Evolutionary conservation across 1,140 invertebrate species (phyloP).

Genomic region (Drosophila ficusphila): DNA sequence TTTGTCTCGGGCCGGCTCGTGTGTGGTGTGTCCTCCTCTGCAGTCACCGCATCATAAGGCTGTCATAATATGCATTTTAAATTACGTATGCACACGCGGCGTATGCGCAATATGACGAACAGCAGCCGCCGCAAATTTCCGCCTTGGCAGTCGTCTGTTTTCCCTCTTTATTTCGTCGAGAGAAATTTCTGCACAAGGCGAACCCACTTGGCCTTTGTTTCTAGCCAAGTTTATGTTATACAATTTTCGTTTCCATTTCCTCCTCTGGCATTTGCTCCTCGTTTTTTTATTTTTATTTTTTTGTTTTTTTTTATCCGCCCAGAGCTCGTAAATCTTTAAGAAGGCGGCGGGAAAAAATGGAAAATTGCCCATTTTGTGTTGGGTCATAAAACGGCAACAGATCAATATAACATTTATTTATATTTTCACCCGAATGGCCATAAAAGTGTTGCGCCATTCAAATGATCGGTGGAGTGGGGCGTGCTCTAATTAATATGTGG

Average conservation of each 20-base stretch:
- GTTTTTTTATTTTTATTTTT: no score
- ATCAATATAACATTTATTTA: slow-evolving; percentile 80
- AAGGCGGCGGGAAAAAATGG: slow-evolving; percentile 57
- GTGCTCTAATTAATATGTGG: slow-evolving; percentile 64
- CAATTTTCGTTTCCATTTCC: slow-evolving; percentile 48
- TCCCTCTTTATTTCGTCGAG: slow-evolving; percentile 9
- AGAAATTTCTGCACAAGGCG: slow-evolving; percentile 26
- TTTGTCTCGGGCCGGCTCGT: slow-evolving; percentile 11
- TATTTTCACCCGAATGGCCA: slow-evolving; percentile 55
- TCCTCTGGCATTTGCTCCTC: slow-evolving; percentile 6
- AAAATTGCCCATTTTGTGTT: slow-evolving; percentile 69
- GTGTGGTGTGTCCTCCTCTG: slow-evolving; percentile 6
- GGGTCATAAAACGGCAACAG: slow-evolving; percentile 51
- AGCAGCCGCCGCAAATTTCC: slow-evolving; percentile 55
- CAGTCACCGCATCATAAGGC: slow-evolving; percentile 19
- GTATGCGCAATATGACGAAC: slow-evolving; percentile 66
- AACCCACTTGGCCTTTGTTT: slow-evolving; percentile 51
- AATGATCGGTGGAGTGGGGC: slow-evolving; percentile 36
- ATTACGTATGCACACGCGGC: slow-evolving; percentile 59
- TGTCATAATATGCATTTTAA: slow-evolving; percentile 63
- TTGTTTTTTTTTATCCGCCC: slow-evolving; percentile 31
- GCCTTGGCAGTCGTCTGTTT: slow-evolving; percentile 16
- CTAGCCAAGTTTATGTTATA: slow-evolving; percentile 68
- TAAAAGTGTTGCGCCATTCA: slow-evolving; percentile 60
- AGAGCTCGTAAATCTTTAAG: slow-evolving; percentile 71